A percentile compares a stretch with the other conserved stretches of the same genome.
Evolutionary conservation across 92 coral and sea anemone genomes (phyloP).

Genomic region (Porites rus): DNA sequence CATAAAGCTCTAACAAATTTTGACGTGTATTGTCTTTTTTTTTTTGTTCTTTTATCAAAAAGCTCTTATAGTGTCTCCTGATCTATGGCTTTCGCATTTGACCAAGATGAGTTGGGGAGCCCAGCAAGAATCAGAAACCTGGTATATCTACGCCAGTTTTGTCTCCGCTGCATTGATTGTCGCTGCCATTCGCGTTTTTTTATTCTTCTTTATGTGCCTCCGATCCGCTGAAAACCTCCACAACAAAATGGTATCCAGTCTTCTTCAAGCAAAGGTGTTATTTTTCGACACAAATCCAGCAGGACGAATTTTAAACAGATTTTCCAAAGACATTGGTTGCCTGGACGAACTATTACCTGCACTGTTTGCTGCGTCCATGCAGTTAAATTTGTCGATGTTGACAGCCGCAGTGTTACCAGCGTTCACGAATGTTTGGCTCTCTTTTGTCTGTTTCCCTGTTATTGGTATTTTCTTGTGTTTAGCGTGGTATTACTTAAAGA

Average conservation of each 20-base stretch:
- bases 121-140: conserved; percentile 9
- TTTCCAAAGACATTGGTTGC: conserved; percentile 56
- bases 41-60: background rate
- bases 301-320: conserved; percentile 60
- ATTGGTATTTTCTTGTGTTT: background rate
- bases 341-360: conserved; percentile 43
- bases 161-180: conserved; percentile 7
- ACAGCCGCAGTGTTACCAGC: conserved; percentile 4
- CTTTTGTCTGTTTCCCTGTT: background rate
- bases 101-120: conserved; percentile 23
- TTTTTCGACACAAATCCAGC: conserved; percentile 67
- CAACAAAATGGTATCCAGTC: conserved; percentile 20
- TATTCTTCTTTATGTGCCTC: conserved; percentile 30
- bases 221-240: conserved; percentile 56
- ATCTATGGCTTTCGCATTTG: conserved; percentile 59
- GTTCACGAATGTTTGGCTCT: conserved; percentile 28
- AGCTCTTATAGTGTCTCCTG: conserved; percentile 34
- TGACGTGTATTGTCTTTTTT: background rate
- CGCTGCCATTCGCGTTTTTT: conserved; percentile 9
- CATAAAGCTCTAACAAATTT: no score
- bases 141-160: conserved; percentile 10
- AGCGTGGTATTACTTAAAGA: conserved; percentile 65
- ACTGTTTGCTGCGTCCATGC: no score
- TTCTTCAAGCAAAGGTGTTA: conserved; percentile 22
- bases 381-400: no score